These are phyloP conservation scores for Mya arenaria DNA, from an alignment of 1,140 invertebrate species.

Conservation along the genomic window DNA sequence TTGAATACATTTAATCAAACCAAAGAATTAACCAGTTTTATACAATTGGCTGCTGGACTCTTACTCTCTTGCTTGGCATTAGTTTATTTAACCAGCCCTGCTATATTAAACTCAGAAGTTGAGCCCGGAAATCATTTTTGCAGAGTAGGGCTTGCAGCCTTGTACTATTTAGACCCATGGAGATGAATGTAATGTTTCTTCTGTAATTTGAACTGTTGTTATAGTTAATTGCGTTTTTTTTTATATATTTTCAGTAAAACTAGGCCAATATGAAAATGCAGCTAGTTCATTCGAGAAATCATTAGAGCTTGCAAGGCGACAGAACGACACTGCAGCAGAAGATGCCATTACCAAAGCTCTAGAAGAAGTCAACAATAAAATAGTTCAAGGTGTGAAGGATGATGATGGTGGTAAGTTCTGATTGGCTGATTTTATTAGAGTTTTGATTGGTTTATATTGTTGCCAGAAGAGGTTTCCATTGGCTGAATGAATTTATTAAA, in stretches of 20 bases:
- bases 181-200: too few relatives aligned
- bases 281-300: constrained; percentile 75
- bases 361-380: constrained; percentile 74
- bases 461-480: not conserved
- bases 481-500: not conserved
- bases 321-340: constrained; percentile 73
- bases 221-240: too few relatives aligned
- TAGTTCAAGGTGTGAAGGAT: constrained; percentile 63
- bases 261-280: constrained; percentile 72
- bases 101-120: too few relatives aligned
- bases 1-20: too few relatives aligned
- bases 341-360: constrained; percentile 76
- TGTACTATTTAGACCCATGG: too few relatives aligned
- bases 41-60: too few relatives aligned
- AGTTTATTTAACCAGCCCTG: too few relatives aligned
- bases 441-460: not conserved
- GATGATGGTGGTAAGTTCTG: constrained; percentile 47
- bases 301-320: constrained; percentile 72
- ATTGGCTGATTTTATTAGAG: not conserved
- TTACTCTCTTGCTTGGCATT: too few relatives aligned
- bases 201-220: too few relatives aligned
- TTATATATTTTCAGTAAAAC: constrained; percentile 78
- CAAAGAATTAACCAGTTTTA: too few relatives aligned
- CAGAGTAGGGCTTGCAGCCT: too few relatives aligned
- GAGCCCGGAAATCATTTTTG: too few relatives aligned